A percentile compares a stretch with the other conserved stretches of the same genome.
These are phyloP conservation scores for Latrodectus hesperus DNA, from an alignment of 2,888 invertebrate species.

Conservation along the genomic window DNA sequence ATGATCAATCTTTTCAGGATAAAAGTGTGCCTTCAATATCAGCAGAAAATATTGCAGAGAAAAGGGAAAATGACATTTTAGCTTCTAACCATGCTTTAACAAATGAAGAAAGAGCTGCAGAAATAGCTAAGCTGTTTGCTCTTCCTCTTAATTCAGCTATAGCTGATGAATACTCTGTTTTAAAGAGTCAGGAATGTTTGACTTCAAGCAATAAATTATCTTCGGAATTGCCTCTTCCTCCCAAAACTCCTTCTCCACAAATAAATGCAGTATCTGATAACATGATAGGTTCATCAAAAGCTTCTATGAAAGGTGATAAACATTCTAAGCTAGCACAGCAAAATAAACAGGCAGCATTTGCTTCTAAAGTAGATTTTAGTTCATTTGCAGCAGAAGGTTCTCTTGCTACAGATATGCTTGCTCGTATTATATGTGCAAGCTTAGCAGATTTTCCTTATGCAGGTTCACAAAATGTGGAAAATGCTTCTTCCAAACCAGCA, in stretches of 20 bases:
- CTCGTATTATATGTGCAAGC: conserved; percentile 69
- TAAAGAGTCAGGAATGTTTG: conserved; percentile 32
- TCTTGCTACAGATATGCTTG: conserved; percentile 66
- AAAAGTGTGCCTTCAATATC: conserved; percentile 67
- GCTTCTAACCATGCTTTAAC: conserved; percentile 34
- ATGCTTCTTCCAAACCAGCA: conserved; percentile 35
- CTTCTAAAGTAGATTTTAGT: conserved; percentile 56
- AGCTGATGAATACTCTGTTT: conserved; percentile 28
- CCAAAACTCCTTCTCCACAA: conserved; percentile 36
- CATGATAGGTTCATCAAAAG: conserved; percentile 26
- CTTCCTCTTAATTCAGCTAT: conserved; percentile 56
- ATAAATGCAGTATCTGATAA: conserved; percentile 32
- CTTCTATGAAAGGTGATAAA: conserved; percentile 55
- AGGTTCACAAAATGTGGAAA: conserved; percentile 58
- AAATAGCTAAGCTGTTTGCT: conserved; percentile 58
- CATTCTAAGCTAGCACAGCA: conserved; percentile 20
- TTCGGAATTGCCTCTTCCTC: conserved; percentile 14
- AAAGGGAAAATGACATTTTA: conserved; percentile 48
- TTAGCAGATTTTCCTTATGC: conserved; percentile 69
- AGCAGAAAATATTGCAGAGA: conserved; percentile 51
- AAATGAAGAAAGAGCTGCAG: conserved; percentile 47
- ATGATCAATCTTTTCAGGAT: conserved; percentile 58
- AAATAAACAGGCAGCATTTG: conserved; percentile 39
- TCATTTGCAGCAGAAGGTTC: conserved; percentile 62
- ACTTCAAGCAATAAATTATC: conserved; percentile 18